Base-by-base conservation (phyloP, 1,140 invertebrate genomes). In the Ceratosolen solmsi region DNA sequence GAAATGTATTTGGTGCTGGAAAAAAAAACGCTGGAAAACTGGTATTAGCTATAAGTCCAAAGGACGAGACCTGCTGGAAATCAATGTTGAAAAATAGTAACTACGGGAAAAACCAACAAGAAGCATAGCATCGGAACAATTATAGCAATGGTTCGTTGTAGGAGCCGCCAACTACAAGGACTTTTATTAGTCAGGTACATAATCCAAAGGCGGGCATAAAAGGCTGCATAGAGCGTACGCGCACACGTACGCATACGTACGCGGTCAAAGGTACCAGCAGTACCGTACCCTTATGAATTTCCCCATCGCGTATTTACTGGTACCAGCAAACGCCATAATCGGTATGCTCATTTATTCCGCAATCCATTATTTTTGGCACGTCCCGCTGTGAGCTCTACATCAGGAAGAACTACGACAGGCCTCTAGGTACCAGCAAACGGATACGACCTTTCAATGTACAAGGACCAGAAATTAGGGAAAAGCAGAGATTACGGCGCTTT, bases 261-360 rank as follows among this genome's bases (percentile, higher is more conserved):
- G 51, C 51, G 7, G 11, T 27, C 4, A 1, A 25, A 15, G 9
- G 38, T 71, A 46, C 68, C 36, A 65, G 63, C 63, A 68, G 17
- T 68, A 68, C 63, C 13, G 22, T 1, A n/a, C 25, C n/a, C 33
- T 41, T n/a, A 20, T 54, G 65, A n/a, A 79, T 56, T 79, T 54
- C 77, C 77, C 65, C 20, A 49, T 22, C 22, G 73, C 11, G 36
- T 22, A 33, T 74, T 74, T 74, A 46, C 79, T 81, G 79, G 79
- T 81, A 75, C 79, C 79, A 76, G 79, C 72, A 81, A 58, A 38
- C 33, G 41, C 63, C 49, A 75, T 81, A 81, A 81, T 81, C 79
- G 72, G 25, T 25, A 46, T 13, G 72, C 36, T 75, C 49, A 56
- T 81, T 75, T 80, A 80, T 80, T 81, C 72, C 72, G 79, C 79